Evolutionary conservation across 2,888 invertebrate species (phyloP).

Genomic region (Sycophila texana): DNA sequence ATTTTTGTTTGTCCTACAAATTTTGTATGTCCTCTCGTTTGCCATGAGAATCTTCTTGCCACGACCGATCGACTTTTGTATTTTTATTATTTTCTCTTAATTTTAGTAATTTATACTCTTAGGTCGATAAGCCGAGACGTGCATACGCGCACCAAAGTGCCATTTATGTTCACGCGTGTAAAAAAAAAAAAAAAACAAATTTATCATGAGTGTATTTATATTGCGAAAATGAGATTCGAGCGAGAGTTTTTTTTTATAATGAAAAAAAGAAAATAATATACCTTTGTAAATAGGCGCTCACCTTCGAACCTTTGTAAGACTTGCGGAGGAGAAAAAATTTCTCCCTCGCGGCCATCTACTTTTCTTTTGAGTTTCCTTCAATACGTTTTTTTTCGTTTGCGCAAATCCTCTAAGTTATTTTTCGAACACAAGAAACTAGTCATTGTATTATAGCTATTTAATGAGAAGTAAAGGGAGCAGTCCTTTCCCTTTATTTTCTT

Average conservation of each 20-base stretch:
- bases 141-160: conserved; percentile 67
- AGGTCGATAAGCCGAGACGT: conserved; percentile 35
- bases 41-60: conserved; percentile 52
- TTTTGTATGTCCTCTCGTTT: conserved; percentile 13
- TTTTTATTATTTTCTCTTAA: conserved; percentile 2
- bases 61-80: conserved; percentile 19
- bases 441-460: conserved; percentile 53
- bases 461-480: conserved; percentile 19
- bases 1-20: conserved; percentile 21
- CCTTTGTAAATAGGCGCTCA: conserved; percentile 47
- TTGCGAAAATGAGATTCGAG: conserved; percentile 39
- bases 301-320: not conserved
- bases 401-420: conserved; percentile 41
- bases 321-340: conserved; percentile 56
- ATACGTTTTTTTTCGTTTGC: conserved; percentile 5
- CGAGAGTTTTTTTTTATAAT: not conserved
- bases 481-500: conserved; percentile 23
- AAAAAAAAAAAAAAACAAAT: too few species aligned
- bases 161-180: conserved; percentile 60
- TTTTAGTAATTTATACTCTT: conserved; percentile 57
- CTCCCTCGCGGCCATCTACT: conserved; percentile 41
- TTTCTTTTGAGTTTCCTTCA: conserved; percentile 33
- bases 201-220: conserved; percentile 55
- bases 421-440: conserved; percentile 53
- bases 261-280: not conserved